Percentiles rank a stretch among this genome's conserved stretches.
Conservation (phyloP, 1,140 invertebrate species). For the Cherax destructor region DNA sequence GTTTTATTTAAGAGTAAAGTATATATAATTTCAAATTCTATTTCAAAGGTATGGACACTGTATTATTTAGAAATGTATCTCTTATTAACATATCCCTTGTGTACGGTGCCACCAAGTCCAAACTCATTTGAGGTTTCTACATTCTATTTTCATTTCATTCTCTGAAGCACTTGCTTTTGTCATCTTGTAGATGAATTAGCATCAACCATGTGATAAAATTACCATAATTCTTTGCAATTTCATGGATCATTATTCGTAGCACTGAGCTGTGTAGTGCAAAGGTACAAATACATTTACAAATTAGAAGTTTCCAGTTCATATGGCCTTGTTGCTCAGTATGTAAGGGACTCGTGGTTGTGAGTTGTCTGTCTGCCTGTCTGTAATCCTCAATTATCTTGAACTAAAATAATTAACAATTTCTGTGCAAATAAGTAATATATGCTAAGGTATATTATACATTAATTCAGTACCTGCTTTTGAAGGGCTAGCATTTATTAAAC, state of each 20-base stretch:
- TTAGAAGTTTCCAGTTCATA: not conserved
- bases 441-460: not conserved
- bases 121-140: conserved; percentile 20
- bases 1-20: not conserved
- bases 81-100: conserved; percentile 33
- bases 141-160: not conserved
- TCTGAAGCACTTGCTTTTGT: conserved; percentile 48
- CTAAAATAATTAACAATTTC: not conserved
- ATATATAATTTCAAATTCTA: not conserved
- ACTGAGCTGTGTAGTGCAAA: conserved; percentile 3
- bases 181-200: not conserved
- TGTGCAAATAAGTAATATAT: not conserved
- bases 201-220: not conserved
- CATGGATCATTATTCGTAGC: not conserved
- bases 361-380: conserved; percentile 31
- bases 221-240: not conserved
- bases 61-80: conserved; percentile 49
- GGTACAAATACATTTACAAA: not conserved
- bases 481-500: too few relatives aligned
- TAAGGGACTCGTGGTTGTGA: conserved; percentile 8
- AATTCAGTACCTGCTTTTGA: not conserved
- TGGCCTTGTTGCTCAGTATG: conserved; percentile 23
- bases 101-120: conserved; percentile 52
- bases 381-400: conserved; percentile 4
- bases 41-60: conserved; percentile 10